Conservation (phyloP, 2,888 invertebrate genomes). For the Hirtodrosophila cameraria region DNA sequence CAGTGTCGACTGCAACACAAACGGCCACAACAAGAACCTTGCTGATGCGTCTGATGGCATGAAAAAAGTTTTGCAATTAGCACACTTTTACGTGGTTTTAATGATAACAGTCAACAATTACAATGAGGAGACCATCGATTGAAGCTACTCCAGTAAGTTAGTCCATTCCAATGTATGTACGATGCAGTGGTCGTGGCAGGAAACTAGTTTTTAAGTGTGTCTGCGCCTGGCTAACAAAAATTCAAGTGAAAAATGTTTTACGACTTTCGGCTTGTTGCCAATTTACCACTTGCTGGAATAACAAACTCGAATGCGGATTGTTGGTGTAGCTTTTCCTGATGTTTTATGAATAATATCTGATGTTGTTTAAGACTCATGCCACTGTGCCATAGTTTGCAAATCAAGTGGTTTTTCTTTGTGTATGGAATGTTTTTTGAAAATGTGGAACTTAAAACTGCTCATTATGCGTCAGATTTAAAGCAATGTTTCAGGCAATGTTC, state of each 20-base stretch:
- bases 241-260: slow-evolving; percentile 43
- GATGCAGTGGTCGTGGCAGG: slow-evolving; percentile 64
- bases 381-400: slow-evolving; percentile 49
- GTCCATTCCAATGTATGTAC: slow-evolving; percentile 17
- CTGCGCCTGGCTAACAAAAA: slow-evolving; percentile 53
- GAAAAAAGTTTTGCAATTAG: slow-evolving; percentile 64
- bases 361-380: slow-evolving; percentile 34
- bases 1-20: slow-evolving; percentile 44
- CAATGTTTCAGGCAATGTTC: slow-evolving; percentile 26
- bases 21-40: slow-evolving; percentile 14
- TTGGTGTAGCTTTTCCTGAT: background rate
- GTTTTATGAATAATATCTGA: background rate
- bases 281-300: slow-evolving; percentile 43
- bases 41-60: slow-evolving; percentile 26
- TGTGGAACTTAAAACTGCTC: slow-evolving; percentile 26
- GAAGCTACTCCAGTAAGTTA: slow-evolving; percentile 1
- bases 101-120: slow-evolving; percentile 44
- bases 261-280: slow-evolving; percentile 35
- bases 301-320: slow-evolving; percentile 2
- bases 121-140: slow-evolving; percentile 22
- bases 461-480: slow-evolving; percentile 63
- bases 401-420: slow-evolving; percentile 49
- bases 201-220: slow-evolving; percentile 74
- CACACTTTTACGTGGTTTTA: slow-evolving; percentile 68
- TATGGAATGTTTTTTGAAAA: background rate